A percentile compares a stretch with the other conserved stretches of the same genome.
Conservation (phyloP, 2,888 invertebrate species). For the Drosophila mimica region DNA sequence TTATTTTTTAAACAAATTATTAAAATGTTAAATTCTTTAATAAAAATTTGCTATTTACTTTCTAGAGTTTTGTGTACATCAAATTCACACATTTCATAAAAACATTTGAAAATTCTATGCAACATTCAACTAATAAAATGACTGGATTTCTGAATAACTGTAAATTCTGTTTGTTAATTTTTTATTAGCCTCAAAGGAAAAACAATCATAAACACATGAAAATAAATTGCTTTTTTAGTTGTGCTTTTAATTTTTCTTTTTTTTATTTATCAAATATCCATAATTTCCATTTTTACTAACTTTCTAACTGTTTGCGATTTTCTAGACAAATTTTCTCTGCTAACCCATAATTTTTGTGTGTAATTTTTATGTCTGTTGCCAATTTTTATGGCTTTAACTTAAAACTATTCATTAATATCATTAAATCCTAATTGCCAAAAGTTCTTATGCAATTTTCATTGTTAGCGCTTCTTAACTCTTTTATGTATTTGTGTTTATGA, state of each 20-base stretch:
- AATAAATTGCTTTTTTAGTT: neutral
- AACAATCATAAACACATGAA: neutral
- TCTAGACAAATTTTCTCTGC: neutral
- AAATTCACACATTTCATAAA: neutral
- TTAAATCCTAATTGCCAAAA: neutral
- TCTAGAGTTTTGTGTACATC: neutral
- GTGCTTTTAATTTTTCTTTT: neutral
- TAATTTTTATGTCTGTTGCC: neutral
- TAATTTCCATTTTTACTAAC: neutral
- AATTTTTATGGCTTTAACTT: neutral
- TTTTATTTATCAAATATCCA: too few species aligned
- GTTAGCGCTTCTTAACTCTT: neutral
- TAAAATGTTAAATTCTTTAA: neutral
- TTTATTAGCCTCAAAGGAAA: too few species aligned
- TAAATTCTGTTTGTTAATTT: too few species aligned
- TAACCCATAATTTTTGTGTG: neutral
- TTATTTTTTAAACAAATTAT: neutral
- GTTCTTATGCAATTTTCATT: neutral
- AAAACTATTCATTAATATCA: neutral
- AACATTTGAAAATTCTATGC: neutral
- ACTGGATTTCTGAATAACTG: too few species aligned
- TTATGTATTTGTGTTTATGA: neutral
- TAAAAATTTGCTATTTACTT: neutral
- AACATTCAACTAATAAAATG: neutral
- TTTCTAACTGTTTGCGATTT: neutral